phyloP scores from a whole-genome alignment of 2,888 invertebrate species.

The Parthenolecanium corni region DNA sequence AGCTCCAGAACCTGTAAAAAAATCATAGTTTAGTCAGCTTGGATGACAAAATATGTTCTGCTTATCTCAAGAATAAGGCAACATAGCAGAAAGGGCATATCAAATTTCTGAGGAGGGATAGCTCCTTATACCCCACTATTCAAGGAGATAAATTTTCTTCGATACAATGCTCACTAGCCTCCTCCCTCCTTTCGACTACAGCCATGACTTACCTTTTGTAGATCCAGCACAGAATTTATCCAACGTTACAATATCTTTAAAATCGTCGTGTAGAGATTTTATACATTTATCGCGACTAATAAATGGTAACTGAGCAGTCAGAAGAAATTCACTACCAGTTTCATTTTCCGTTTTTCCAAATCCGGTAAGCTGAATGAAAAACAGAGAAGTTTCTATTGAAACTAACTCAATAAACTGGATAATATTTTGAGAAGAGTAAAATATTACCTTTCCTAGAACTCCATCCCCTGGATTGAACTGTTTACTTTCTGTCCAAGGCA shows the following conservation, averaged over 20 bases:
- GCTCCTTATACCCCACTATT: no score
- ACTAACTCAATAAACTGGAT: no score
- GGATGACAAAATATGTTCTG: neutral
- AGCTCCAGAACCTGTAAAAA: neutral
- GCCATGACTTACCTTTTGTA: neutral
- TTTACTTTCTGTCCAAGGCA: neutral
- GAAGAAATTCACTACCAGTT: neutral
- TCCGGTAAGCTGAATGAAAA: neutral
- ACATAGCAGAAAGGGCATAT: neutral
- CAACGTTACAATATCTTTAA: neutral
- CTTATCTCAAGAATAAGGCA: neutral
- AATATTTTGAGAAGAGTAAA: no score
- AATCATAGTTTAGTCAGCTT: neutral
- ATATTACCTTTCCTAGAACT: neutral
- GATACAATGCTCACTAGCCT: no score
- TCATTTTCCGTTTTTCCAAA: neutral
- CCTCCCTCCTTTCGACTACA: no score
- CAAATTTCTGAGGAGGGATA: no score
- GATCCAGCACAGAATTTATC: neutral
- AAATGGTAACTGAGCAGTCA: neutral
- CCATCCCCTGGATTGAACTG: neutral
- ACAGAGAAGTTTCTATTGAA: neutral
- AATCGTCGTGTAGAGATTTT: neutral
- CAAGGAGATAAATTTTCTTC: no score
- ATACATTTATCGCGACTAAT: neutral